These are phyloP conservation scores for Nezara viridula DNA, from an alignment of 2,888 invertebrate species.

Conservation along the genomic window DNA sequence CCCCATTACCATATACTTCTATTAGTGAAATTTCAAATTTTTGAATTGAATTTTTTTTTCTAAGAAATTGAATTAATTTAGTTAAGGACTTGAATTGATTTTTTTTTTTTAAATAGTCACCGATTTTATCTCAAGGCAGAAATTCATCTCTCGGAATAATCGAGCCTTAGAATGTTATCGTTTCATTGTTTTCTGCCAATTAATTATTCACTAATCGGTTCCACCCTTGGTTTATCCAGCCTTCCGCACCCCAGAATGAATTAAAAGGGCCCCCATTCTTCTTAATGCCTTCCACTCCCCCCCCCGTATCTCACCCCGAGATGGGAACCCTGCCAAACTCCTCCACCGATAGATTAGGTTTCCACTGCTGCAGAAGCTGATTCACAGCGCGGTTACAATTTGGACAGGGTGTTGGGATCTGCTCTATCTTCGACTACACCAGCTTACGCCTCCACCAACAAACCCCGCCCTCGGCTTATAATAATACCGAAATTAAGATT, in stretches of 20 bases:
- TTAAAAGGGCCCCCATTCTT: neutral
- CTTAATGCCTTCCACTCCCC: neutral
- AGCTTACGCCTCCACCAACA: neutral
- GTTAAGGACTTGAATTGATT: no score
- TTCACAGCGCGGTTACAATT: conserved; percentile 31
- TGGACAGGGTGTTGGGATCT: neutral
- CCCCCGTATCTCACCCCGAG: neutral
- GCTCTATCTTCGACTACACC: neutral
- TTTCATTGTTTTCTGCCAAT: neutral
- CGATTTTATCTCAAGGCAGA: neutral
- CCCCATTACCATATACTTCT: no score
- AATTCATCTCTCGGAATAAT: neutral
- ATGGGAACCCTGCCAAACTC: conserved; percentile 28
- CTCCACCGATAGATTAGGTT: conserved; percentile 24
- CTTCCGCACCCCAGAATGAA: neutral
- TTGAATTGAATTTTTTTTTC: no score
- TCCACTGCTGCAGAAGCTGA: conserved; percentile 32
- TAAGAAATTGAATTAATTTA: no score
- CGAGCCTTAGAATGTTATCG: neutral
- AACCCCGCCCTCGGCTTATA: no score
- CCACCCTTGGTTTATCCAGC: neutral
- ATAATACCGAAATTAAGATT: no score
- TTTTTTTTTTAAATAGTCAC: neutral
- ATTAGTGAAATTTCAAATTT: no score
- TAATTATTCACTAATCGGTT: conserved; percentile 5